Conservation (phyloP, 1,140 invertebrate species). For the Camponotus vicinus region DNA sequence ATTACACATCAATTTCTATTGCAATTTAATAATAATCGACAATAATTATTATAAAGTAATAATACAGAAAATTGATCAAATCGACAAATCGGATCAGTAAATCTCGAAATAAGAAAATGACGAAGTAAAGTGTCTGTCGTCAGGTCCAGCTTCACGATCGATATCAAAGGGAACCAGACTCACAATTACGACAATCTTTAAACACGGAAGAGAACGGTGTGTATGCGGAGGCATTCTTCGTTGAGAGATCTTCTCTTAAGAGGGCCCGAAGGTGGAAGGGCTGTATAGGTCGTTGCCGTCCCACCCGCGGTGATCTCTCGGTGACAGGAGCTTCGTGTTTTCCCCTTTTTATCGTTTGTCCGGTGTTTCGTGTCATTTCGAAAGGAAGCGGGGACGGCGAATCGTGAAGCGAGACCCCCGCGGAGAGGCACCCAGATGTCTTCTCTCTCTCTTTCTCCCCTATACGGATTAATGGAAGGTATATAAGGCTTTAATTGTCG, state of each 20-base stretch:
- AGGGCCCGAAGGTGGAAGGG: constrained; percentile 5
- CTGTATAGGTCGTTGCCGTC: constrained; percentile 30
- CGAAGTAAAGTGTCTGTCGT: neutral
- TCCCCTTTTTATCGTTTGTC: constrained; percentile 61
- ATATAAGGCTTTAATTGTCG: constrained; percentile 80
- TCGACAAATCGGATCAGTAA: neutral
- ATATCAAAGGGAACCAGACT: neutral
- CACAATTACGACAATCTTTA: neutral
- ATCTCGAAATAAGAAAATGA: neutral
- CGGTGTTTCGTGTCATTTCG: constrained; percentile 59
- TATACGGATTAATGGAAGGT: constrained; percentile 78
- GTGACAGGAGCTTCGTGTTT: constrained; percentile 72
- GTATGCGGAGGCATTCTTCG: constrained; percentile 22
- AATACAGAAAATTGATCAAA: neutral
- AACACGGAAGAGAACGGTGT: constrained; percentile 53
- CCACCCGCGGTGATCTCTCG: constrained; percentile 74
- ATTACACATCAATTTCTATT: neutral
- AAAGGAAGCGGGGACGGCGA: constrained; percentile 56
- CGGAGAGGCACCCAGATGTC: constrained; percentile 63
- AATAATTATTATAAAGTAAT: neutral
- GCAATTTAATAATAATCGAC: neutral
- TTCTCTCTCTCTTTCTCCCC: constrained; percentile 61
- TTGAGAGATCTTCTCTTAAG: constrained; percentile 30
- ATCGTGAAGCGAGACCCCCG: constrained; percentile 70
- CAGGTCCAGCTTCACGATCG: neutral